Evolutionary conservation across 2,113 vertebrate species (phyloP), one percentile per base, ranked within the genome.

Genomic region (Hymenochirus boettgeri): DNA sequence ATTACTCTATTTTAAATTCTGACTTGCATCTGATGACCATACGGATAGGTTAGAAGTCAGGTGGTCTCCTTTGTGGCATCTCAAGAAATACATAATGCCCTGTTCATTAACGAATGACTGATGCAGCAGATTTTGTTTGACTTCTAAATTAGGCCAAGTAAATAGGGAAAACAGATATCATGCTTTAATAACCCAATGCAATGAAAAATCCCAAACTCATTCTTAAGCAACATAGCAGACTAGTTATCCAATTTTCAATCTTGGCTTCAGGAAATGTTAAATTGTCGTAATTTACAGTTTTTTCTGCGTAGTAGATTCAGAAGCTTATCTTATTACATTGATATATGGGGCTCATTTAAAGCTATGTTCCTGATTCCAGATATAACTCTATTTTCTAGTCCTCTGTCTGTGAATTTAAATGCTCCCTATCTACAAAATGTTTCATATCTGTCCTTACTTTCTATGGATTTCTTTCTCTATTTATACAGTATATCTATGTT

Each of bases 331-430:
- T 26, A 53, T 53, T 53, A 27, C 51, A 53, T 25, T 53, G 51
- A 53, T 53, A 27, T 27, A 53, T 53, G 51, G 24, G 26, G 26
- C 51, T 53, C 51, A 53, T 53, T 53, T 53, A 27, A 26, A 53
- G 51, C 51, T 27, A 13, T 53, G 24, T 53, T 26, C 17, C 17
- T 42, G 39, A n/a, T 1, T 42, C n/a, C 39, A n/a, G 17, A 18
- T 42, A 42, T 42, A 42, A 18, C 33, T 35, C n/a, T n/a, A n/a
- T 42, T 42, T 15, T 42, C 13, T 42, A n/a, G 39, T 18, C 17
- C n/a, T 31, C 39, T n/a, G 11, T 42, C 13, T 42, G 6, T 42
- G 17, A 42, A 42, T 42, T 15, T 42, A 42, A 42, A 42, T 42
- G 17, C 5, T 39, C 35, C 12, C 10, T n/a, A n/a, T 42, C 17